Percentiles rank a stretch among this genome's conserved stretches.
Conservation (phyloP, 1,140 invertebrate species). For the Zaprionus ornatus region DNA sequence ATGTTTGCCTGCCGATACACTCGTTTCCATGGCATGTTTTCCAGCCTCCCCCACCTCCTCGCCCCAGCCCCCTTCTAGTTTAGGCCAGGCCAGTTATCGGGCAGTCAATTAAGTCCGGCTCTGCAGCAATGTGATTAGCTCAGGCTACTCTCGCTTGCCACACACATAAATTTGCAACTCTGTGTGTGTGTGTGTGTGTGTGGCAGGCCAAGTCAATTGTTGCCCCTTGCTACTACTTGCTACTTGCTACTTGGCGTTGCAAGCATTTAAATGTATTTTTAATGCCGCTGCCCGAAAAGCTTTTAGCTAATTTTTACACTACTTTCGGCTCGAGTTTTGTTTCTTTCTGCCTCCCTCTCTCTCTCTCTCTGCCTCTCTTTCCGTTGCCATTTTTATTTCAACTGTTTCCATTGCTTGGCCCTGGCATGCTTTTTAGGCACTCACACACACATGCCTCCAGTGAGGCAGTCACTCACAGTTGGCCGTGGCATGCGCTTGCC, state of each 20-base stretch:
- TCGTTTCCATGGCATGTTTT: not conserved
- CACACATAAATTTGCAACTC: constrained; percentile 40
- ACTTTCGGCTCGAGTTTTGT: constrained; percentile 16
- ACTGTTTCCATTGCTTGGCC: constrained; percentile 33
- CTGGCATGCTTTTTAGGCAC: constrained; percentile 65
- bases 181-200: not conserved
- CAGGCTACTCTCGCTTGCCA: constrained; percentile 21
- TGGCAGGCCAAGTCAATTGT: constrained; percentile 55
- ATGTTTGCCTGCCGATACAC: constrained; percentile 25
- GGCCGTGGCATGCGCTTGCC: constrained; percentile 19
- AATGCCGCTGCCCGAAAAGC: constrained; percentile 73
- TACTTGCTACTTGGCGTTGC: constrained; percentile 9
- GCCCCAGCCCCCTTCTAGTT: not conserved
- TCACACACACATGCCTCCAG: constrained; percentile 24
- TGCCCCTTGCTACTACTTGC: constrained; percentile 4
- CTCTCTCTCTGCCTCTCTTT: constrained; percentile 25
- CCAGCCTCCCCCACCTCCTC: not conserved
- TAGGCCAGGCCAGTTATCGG: constrained; percentile 1
- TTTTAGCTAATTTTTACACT: constrained; percentile 78
- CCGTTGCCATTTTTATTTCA: constrained; percentile 25
- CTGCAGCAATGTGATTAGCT: constrained; percentile 44
- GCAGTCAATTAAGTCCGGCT: constrained; percentile 46
- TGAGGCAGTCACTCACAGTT: constrained; percentile 16
- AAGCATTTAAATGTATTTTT: constrained; percentile 79
- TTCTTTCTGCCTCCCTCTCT: constrained; percentile 26